phyloP scores from a whole-genome alignment of 2,888 invertebrate species.

The Pseudeuparius sepicola region DNA sequence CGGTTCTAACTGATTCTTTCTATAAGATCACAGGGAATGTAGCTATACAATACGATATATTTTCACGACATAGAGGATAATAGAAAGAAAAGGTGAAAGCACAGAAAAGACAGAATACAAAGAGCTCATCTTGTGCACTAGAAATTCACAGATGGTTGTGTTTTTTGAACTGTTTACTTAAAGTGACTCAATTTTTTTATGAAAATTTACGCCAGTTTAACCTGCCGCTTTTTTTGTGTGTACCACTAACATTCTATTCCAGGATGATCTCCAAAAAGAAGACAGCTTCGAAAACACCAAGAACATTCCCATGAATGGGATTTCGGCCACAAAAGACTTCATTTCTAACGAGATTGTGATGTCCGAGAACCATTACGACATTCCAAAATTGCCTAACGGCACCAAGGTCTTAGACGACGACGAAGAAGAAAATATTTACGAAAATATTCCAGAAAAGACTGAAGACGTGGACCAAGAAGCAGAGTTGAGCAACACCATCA shows the following conservation, averaged over 20 bases:
- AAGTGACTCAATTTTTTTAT: too few species aligned
- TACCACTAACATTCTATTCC: conserved; percentile 30
- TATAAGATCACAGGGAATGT: too few species aligned
- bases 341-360: conserved; percentile 27
- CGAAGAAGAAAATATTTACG: conserved; percentile 25
- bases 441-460: conserved; percentile 29
- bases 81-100: too few species aligned
- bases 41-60: too few species aligned
- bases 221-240: too few species aligned
- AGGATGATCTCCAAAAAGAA: conserved; percentile 31
- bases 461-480: conserved; percentile 29
- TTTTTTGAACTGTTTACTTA: too few species aligned
- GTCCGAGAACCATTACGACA: conserved; percentile 29
- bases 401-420: conserved; percentile 12
- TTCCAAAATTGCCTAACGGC: conserved; percentile 19
- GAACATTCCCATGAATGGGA: conserved; percentile 20
- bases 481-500: not conserved
- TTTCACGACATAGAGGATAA: too few species aligned
- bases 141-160: too few species aligned
- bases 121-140: too few species aligned
- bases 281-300: conserved; percentile 20
- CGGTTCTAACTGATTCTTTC: too few species aligned
- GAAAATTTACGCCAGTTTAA: too few species aligned
- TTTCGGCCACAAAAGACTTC: conserved; percentile 27
- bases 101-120: too few species aligned